A percentile compares a stretch with the other conserved stretches of the same genome.
These are phyloP conservation scores for Xenopus petersii DNA, from an alignment of 2,797 vertebrate genomes.

Conservation along the genomic window DNA sequence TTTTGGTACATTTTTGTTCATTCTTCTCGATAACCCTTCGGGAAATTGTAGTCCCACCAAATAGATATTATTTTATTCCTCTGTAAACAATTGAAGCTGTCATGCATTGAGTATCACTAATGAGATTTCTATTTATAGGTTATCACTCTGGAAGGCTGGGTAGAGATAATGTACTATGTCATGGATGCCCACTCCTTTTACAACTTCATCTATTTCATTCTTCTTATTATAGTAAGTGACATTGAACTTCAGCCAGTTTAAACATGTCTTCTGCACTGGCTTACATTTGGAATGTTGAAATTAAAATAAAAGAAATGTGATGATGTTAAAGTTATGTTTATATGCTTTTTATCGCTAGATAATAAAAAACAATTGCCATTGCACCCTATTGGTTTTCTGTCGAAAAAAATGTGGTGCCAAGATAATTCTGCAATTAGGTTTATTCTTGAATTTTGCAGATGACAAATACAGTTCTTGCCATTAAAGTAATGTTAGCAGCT, in stretches of 20 bases:
- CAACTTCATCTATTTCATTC: slow-evolving; percentile 98
- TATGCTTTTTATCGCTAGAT: too few species aligned
- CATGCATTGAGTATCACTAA: not conserved
- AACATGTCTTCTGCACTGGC: not conserved
- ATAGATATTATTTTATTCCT: not conserved
- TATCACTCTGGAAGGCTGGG: slow-evolving; percentile 97
- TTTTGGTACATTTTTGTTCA: not conserved
- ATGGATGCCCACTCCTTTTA: slow-evolving; percentile 99
- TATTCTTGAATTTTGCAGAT: too few species aligned
- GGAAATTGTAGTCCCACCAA: not conserved
- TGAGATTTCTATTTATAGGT: slow-evolving; percentile 68
- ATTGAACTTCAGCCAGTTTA: not conserved
- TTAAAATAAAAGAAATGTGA: too few species aligned
- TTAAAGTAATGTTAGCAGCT: too few species aligned
- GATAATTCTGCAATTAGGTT: too few species aligned
- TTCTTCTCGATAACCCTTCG: not conserved
- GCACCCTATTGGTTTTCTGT: too few species aligned
- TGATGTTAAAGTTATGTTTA: too few species aligned
- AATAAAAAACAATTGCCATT: too few species aligned
- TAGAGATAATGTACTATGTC: slow-evolving; percentile 99
- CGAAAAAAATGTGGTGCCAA: too few species aligned
- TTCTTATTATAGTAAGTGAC: slow-evolving; percentile 93
- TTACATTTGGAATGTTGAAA: not conserved
- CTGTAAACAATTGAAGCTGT: not conserved
- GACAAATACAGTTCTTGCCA: too few species aligned